Base-by-base conservation (phyloP, 1,140 invertebrate genomes). In the Thalassaphorura encarpata region DNA sequence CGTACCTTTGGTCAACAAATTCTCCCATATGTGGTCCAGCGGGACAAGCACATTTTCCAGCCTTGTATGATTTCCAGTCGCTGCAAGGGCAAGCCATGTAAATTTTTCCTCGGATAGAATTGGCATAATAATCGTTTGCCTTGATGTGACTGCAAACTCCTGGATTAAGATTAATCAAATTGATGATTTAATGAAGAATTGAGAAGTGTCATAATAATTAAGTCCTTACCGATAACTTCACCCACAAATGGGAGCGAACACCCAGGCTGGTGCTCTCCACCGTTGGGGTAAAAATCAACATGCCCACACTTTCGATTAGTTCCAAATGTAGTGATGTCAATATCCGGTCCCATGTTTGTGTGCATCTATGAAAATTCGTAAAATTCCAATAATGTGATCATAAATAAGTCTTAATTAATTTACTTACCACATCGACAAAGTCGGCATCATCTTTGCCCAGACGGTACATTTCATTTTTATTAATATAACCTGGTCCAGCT, bases 101-200 rank as follows among this genome's bases (percentile, higher is more conserved):
- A n/a, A 41, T 15, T 29, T 40, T 45, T 13, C 56, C 60, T 46
- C 41, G 33, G 31, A 64, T 59, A n/a, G 59, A 58, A 13, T 24
- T 28, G 26, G 31, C 40, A 23, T 53, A 64, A 33, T 61, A 64
- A 24, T 61, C 54, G n/a, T 42, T 43, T 29, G 62, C 52, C 52
- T 58, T 61, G 21, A 58, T 36, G 41, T 64, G 62, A 42, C 54
- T 58, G 40, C 62, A 64, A n/a, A 48, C 56, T 27, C 60, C 62
- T 59, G n/a, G 23, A 40, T 41, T 40, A 21, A 31, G 26, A 23
- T 27, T 21, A 36, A 29, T 18, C 18, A 19, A 4, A n/a, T 27
- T 40, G 36, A 3, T 45, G 18, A 13, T 40, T 8, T 28, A 29
- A n/a, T 11, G 41, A 21, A 15, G n/a, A 50, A 47, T 27, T 41